These are phyloP conservation scores for Ardeotis arabs DNA, from an alignment of 2,113 vertebrate species.

Conservation along the genomic window DNA sequence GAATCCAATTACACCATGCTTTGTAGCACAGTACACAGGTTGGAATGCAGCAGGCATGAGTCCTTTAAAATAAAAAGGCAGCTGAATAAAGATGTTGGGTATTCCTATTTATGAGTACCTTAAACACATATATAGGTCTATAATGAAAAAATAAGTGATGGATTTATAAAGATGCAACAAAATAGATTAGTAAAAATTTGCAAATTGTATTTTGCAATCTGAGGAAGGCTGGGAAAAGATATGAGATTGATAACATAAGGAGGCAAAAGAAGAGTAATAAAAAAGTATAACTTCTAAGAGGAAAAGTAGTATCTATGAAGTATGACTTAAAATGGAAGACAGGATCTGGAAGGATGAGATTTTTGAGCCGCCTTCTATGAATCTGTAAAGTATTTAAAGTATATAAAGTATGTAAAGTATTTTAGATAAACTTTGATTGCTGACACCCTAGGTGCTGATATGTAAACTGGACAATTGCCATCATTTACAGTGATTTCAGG, in stretches of 20 bases:
- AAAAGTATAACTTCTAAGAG: not conserved
- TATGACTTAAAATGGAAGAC: not conserved
- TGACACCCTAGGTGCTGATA: not conserved
- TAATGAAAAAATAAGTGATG: not conserved
- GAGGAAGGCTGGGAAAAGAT: not conserved
- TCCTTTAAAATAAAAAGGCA: conserved; percentile 77
- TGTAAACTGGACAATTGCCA: not conserved
- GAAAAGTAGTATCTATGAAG: not conserved
- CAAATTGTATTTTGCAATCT: not conserved
- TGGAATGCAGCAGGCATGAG: conserved; percentile 91
- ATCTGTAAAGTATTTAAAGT: not conserved
- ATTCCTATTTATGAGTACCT: not conserved
- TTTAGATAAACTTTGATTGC: not conserved
- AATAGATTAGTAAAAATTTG: not conserved
- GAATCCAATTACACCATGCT: conserved; percentile 94
- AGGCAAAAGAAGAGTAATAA: not conserved
- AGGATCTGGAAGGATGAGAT: not conserved
- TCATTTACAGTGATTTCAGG: not conserved
- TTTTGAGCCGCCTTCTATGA: not conserved
- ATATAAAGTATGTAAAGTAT: not conserved
- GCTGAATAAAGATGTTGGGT: not conserved
- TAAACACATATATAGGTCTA: not conserved
- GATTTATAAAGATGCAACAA: not conserved
- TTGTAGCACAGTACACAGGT: conserved; percentile 96
- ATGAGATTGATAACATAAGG: not conserved